Conservation (phyloP, 2,113 vertebrate species). For the Geococcyx californianus region DNA sequence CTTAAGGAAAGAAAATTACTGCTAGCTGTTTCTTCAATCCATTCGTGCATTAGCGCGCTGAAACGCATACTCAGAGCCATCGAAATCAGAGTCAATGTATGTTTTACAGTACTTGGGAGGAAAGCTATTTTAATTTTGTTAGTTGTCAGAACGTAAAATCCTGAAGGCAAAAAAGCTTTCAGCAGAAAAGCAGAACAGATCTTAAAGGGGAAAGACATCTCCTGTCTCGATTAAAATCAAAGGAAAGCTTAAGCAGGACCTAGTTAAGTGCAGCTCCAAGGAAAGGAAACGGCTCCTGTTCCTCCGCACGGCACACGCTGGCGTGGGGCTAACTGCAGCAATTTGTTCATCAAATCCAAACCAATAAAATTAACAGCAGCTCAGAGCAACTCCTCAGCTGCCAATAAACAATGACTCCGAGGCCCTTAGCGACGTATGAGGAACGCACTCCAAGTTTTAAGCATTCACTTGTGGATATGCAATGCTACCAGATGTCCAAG, state of each 20-base stretch:
- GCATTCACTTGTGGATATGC: neutral
- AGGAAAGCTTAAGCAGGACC: neutral
- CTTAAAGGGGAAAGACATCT: conserved; percentile 25
- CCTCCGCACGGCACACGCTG: neutral
- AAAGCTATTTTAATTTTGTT: conserved; percentile 67
- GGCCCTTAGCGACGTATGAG: fast-evolving
- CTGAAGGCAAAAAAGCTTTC: conserved; percentile 53
- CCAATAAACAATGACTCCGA: neutral
- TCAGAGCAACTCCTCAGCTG: neutral
- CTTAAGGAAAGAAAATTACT: conserved; percentile 60
- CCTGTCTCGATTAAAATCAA: neutral
- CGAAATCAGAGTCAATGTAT: conserved; percentile 55
- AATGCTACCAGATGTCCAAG: neutral
- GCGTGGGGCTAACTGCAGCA: fast-evolving
- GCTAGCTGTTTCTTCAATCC: conserved; percentile 53
- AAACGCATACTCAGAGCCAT: conserved; percentile 50
- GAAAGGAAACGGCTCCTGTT: neutral
- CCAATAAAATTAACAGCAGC: neutral
- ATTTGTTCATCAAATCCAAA: neutral
- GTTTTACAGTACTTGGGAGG: conserved; percentile 58
- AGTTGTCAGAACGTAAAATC: conserved; percentile 64
- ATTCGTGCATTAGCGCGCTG: conserved; percentile 50
- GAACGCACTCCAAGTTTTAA: neutral
- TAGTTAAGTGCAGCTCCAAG: neutral
- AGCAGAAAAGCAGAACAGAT: neutral